phyloP scores from a whole-genome alignment of 2,113 vertebrate genomes.

The Terrapene triunguis region DNA sequence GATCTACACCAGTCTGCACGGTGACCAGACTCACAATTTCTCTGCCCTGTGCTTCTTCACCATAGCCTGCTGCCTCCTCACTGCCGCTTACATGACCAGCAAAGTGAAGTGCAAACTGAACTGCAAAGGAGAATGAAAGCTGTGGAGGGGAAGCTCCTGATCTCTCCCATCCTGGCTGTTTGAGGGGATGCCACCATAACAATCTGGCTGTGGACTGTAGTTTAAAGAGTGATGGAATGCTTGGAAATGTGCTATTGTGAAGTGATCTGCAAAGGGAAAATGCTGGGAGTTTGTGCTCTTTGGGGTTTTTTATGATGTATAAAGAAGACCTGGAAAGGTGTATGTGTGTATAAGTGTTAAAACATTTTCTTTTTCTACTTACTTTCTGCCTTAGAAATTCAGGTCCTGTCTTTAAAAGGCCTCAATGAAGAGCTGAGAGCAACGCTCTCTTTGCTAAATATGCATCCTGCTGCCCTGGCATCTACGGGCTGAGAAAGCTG shows the following conservation, averaged over 20 bases:
- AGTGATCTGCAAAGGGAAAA: neutral
- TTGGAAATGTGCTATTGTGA: fast-evolving
- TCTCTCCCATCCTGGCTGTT: neutral
- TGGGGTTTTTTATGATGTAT: neutral
- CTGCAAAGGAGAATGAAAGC: slow-evolving; percentile 84
- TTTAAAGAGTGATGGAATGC: neutral
- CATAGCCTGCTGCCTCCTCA: slow-evolving; percentile 87
- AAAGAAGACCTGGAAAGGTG: neutral
- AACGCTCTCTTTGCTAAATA: fast-evolving
- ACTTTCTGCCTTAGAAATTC: neutral
- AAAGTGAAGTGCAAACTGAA: slow-evolving; percentile 82
- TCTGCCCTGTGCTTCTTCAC: slow-evolving; percentile 89
- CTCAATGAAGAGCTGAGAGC: slow-evolving; percentile 49
- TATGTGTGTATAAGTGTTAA: neutral
- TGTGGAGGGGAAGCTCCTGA: neutral
- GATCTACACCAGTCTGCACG: slow-evolving; percentile 89
- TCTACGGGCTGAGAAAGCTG: fast-evolving
- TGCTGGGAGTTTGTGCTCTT: neutral
- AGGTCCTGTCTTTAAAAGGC: neutral
- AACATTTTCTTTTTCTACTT: neutral
- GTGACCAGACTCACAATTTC: slow-evolving; percentile 85
- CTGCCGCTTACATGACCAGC: slow-evolving; percentile 85
- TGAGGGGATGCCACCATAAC: fast-evolving
- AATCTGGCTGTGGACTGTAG: fast-evolving
- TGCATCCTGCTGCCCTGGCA: neutral